Conservation (phyloP, 2,113 vertebrate genomes). For the Eptatretus burgeri region DNA sequence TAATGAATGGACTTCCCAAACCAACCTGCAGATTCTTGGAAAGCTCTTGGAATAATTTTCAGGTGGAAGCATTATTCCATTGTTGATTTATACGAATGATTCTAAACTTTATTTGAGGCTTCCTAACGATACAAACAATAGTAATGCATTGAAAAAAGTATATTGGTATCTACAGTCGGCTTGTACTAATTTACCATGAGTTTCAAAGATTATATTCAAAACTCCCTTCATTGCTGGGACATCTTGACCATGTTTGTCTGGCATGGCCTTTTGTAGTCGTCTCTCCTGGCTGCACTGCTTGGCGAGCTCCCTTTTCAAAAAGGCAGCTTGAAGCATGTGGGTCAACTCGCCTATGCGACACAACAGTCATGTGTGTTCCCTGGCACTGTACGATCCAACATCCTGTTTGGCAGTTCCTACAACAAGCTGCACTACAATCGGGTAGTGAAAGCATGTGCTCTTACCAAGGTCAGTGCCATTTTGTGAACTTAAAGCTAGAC, state of each 20-base stretch:
- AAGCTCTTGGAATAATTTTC: too few relatives aligned
- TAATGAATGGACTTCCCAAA: too few relatives aligned
- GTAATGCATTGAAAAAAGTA: neutral
- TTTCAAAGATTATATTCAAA: neutral
- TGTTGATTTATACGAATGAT: too few relatives aligned
- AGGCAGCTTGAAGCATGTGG: constrained; percentile 33
- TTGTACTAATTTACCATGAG: neutral
- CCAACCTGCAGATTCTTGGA: too few relatives aligned
- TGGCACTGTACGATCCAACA: constrained; percentile 68
- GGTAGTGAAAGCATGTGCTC: constrained; percentile 51
- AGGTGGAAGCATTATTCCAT: too few relatives aligned
- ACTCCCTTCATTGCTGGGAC: neutral
- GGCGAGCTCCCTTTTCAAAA: constrained; percentile 37
- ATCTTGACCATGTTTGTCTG: constrained; percentile 5
- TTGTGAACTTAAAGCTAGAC: too few relatives aligned
- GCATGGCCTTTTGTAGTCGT: constrained; percentile 29
- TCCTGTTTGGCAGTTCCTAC: constrained; percentile 67
- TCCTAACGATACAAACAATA: neutral
- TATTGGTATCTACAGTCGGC: neutral
- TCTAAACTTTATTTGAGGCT: too few relatives aligned
- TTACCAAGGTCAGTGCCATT: constrained; percentile 34
- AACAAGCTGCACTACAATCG: constrained; percentile 41
- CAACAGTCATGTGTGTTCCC: constrained; percentile 87
- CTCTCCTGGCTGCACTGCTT: constrained; percentile 44
- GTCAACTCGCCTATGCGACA: constrained; percentile 46